These are phyloP conservation scores for Rhabdomys pumilio DNA, from an alignment of 2,797 vertebrate species.

Conservation along the genomic window DNA sequence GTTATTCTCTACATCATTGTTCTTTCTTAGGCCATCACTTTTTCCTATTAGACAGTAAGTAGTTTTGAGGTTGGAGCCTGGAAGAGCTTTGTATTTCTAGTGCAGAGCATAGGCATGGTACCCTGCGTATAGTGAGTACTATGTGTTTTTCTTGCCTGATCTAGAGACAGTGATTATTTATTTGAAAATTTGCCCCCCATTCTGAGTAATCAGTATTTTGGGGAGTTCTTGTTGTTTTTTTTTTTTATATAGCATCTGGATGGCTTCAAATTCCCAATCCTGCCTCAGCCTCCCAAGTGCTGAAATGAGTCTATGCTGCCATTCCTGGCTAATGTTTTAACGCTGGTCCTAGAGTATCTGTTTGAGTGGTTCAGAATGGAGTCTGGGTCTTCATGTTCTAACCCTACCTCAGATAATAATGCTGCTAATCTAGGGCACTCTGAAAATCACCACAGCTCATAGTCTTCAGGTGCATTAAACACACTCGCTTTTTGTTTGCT, in stretches of 20 bases:
- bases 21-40: background rate
- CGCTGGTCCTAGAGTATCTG: background rate
- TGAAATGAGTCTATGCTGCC: background rate
- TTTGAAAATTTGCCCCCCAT: background rate
- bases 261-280: background rate
- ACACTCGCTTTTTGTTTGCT: background rate
- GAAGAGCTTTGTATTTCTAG: constrained; percentile 14
- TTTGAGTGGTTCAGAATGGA: background rate
- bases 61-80: constrained; percentile 18
- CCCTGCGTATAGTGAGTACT: background rate
- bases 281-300: background rate
- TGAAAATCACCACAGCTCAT: background rate
- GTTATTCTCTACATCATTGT: background rate
- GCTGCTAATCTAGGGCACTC: background rate
- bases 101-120: background rate
- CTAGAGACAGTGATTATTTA: background rate
- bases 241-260: background rate
- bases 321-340: background rate
- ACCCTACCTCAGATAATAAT: background rate
- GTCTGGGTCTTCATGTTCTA: background rate
- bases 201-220: constrained; percentile 34
- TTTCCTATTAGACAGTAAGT: background rate
- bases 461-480: background rate
- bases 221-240: background rate
- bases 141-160: constrained; percentile 33